Percentiles rank a stretch among this genome's conserved stretches.
These are phyloP conservation scores for Charaxes varanes DNA, from an alignment of 1,140 invertebrate genomes.

Conservation along the genomic window DNA sequence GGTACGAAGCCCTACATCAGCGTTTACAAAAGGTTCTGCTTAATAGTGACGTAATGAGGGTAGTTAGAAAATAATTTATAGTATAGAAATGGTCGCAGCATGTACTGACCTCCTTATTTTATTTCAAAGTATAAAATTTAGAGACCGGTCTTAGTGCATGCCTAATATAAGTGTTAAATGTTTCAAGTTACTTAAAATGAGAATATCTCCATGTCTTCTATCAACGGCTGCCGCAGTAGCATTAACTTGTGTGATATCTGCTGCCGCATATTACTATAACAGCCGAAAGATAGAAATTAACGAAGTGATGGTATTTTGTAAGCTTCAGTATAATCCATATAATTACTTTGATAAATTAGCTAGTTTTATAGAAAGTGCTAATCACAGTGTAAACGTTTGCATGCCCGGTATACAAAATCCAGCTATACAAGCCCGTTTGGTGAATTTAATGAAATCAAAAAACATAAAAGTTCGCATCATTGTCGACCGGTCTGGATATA, in stretches of 20 bases:
- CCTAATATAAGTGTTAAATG: conserved; percentile 41
- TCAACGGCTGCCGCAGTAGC: conserved; percentile 51
- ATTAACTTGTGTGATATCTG: conserved; percentile 55
- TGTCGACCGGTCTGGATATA: conserved; percentile 52
- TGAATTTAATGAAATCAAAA: conserved; percentile 46
- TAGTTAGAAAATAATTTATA: conserved; percentile 29
- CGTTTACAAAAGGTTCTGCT: too few relatives aligned
- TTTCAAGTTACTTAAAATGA: conserved; percentile 61
- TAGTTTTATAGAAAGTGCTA: conserved; percentile 54
- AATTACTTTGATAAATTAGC: conserved; percentile 64
- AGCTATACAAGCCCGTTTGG: conserved; percentile 54
- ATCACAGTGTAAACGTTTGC: conserved; percentile 49
- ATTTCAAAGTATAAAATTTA: conserved; percentile 51
- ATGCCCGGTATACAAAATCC: conserved; percentile 66
- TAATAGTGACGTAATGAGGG: conserved; percentile 25
- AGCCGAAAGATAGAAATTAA: conserved; percentile 54
- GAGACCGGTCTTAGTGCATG: conserved; percentile 35
- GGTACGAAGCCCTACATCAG: too few relatives aligned
- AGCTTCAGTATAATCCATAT: conserved; percentile 57
- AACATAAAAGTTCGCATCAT: conserved; percentile 54
- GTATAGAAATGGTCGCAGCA: conserved; percentile 8
- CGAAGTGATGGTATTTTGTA: conserved; percentile 69
- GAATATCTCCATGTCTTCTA: conserved; percentile 45
- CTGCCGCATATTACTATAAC: conserved; percentile 59
- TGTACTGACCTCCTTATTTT: conserved; percentile 49